phyloP scores from a whole-genome alignment of 2,797 vertebrate species.

The Pangasius larnaudii region DNA sequence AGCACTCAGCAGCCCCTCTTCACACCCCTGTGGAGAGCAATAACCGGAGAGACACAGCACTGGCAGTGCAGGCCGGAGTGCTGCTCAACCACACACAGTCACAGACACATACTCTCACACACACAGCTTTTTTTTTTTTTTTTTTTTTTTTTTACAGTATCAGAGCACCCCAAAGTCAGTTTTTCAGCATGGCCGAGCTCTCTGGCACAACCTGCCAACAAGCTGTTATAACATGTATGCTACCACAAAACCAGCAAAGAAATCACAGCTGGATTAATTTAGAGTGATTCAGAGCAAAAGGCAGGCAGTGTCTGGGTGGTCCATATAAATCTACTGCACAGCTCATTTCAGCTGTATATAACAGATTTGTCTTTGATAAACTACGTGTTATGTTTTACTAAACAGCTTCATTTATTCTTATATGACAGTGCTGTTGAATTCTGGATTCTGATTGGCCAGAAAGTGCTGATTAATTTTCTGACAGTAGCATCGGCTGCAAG shows the following conservation, averaged over 20 bases:
- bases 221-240: constrained; percentile 44
- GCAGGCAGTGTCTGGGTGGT: constrained; percentile 38
- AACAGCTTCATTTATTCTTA: background rate
- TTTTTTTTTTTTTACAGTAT: background rate
- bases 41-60: constrained; percentile 40
- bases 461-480: background rate
- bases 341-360: constrained; percentile 7
- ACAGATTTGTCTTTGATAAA: constrained; percentile 24
- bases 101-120: constrained; percentile 5
- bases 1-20: constrained; percentile 53
- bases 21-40: constrained; percentile 56
- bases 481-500: background rate
- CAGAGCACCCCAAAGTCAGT: constrained; percentile 29
- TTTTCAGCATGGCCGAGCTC: constrained; percentile 31
- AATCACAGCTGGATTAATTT: constrained; percentile 43
- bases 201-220: constrained; percentile 45
- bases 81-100: constrained; percentile 37
- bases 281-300: constrained; percentile 35
- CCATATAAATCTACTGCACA: constrained; percentile 17
- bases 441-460: background rate
- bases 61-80: constrained; percentile 34
- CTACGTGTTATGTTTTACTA: background rate
- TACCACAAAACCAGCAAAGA: constrained; percentile 37
- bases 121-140: background rate
- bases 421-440: background rate